Evolutionary conservation across 2,888 invertebrate genomes (phyloP).

Genomic region (Drosophila meridiana): DNA sequence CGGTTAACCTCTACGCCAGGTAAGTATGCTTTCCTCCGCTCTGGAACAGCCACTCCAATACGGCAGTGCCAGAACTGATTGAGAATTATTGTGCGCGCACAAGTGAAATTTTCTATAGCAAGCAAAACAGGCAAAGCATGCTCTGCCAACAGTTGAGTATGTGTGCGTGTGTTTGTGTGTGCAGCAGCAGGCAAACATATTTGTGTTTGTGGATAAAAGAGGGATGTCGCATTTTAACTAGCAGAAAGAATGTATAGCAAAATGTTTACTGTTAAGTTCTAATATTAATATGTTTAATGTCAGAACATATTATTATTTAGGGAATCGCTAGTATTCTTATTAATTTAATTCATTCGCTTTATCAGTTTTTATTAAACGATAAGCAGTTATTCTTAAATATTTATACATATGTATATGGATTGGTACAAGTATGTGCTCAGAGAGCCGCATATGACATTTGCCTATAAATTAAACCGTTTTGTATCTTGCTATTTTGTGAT

Average conservation of each 20-base stretch:
- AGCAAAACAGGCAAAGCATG: conserved; percentile 20
- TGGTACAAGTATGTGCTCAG: no score
- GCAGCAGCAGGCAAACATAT: neutral
- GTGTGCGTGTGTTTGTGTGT: conserved; percentile 6
- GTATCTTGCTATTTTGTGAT: no score
- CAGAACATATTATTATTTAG: neutral
- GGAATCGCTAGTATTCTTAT: neutral
- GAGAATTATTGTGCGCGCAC: conserved; percentile 40
- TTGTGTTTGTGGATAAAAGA: neutral
- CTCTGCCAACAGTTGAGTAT: conserved; percentile 8
- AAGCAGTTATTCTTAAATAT: neutral
- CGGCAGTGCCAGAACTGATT: conserved; percentile 33
- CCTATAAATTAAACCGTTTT: neutral
- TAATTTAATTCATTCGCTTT: neutral
- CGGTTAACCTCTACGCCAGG: conserved; percentile 77
- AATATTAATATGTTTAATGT: neutral
- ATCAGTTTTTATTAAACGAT: neutral
- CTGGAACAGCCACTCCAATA: conserved; percentile 6
- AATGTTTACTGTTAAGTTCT: neutral
- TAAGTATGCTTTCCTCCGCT: conserved; percentile 60
- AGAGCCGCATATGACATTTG: no score
- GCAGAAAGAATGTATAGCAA: neutral
- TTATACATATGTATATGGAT: no score
- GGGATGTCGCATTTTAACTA: conserved; percentile 1
- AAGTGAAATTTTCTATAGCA: conserved; percentile 13